Evolutionary conservation across 1,140 invertebrate species (phyloP), one percentile per base, ranked within the genome.

Genomic region (Meloidogyne hapla): DNA sequence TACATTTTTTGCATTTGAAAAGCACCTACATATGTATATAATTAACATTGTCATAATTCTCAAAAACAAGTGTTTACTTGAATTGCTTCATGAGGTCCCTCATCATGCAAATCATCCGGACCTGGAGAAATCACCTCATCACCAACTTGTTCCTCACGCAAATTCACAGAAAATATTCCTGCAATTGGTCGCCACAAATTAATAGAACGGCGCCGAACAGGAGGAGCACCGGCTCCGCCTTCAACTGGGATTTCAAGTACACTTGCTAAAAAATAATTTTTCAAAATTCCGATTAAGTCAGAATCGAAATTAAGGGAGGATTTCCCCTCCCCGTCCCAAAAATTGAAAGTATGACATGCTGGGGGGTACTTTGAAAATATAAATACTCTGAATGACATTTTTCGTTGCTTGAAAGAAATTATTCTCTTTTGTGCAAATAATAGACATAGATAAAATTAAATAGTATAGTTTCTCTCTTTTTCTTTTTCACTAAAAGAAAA

Each of bases 1-100:
- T 33, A 38, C 71, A 73, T n/a, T 73, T 73, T 28, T 73, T 40
- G 23, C 71, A 73, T 13, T 25, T n/a, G 38, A 73, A 73, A 18
- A 73, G 23, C 25, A 73, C 71, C 71, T 73, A 25, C 21, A 63
- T n/a, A 12, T 3, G 18, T 8, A 1, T 56, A 56, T 6, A 56
- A n/a, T 48, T 2, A 25, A 64, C 12, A n/a, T n/a, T 21, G 18
- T 48, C n/a, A n/a, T 48, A 21, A 48, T 71, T 71, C 18, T 26
- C 23, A 56, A 56, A 25, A 63, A 18, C 6, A 70, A n/a, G 15
- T 70, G 6, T 56, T 25, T n/a, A 61, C 71, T 23, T 73, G 71
- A 40, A 73, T 73, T 18, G 71, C 71, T 23, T 73, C 71, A 63
- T 73, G 71, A 25, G 71, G 71, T 8, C 48, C 56, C 12, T 73